Evolutionary conservation across 2,888 invertebrate genomes (phyloP), one percentile per base, ranked within the genome.

Genomic region (Leptopterna dolabrata): DNA sequence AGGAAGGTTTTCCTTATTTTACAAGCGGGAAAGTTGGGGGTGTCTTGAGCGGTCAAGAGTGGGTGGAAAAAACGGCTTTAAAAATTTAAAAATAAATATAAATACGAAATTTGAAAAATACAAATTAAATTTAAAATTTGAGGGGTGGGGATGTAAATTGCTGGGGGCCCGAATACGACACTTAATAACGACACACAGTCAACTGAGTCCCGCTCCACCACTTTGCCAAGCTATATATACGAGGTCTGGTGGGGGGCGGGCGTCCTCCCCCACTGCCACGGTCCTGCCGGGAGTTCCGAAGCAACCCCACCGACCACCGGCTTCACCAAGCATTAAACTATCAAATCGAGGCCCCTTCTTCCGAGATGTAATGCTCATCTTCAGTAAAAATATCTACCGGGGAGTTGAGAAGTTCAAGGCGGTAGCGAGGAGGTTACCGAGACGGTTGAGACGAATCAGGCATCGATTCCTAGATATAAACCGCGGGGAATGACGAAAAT

Each of bases 201-300:
- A 83, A 83, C 83, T 83, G 83, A 83, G 45, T 83, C 83, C 83
- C 83, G 83, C 83, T 83, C 83, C 83, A 70, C 83, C 83, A 41
- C 83, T 83, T 19, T 19, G 43, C 63, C 63, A 30, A 30, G 36
- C 36, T 83, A 30, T 83, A 83, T 83, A 83, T 63, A 63, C 63
- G 70, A 29, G 63, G 63, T 30, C 71, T 83, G 83, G 83, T 83
- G 83, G 83, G 83, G 83, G 83, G 63, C 70, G 47, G 83, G 4
- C 63, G 63, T 13, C 63, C 36, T 83, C 83, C 41, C 83, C 83
- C 63, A 63, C 83, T 36, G 29, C 27, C 51, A 19, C n/a, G 41
- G 29, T 41, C 13, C 36, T 51, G 24, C 76, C 47, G 81, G 30
- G 45, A 29, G 30, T 55, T 27, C 29, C 41, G 29, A 29, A 30